Evolutionary conservation across 2,797 vertebrate species (phyloP), one percentile per base, ranked within the genome.

Genomic region (Ctenochaetus hawaiiensis): DNA sequence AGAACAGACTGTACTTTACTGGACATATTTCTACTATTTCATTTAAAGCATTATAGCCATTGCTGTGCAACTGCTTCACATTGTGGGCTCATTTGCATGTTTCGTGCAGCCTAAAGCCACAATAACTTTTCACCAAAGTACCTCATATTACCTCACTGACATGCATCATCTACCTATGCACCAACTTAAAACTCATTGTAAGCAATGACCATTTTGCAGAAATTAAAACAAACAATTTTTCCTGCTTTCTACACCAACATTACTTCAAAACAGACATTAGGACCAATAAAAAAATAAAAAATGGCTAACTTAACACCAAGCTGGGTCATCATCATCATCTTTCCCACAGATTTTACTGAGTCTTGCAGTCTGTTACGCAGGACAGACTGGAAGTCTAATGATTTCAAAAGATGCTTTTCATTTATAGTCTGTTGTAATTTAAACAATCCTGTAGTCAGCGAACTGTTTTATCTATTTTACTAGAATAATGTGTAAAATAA

Each of bases 31-130:
- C 8, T 41, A 34, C 49, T n/a, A 56, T 47, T 20, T 26, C 44
- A 52, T 26, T 48, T 73, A 67, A 60, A 47, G 16, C n/a, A 44
- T 17, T 44, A 41, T 1, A 57, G 8, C 30, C 16, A 51, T 30
- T 23, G 57, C 45, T 39, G 13, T 58, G 18, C 10, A 16, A 5
- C 0, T 59, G 54, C 16, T 57, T 52, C 20, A 9, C n/a, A 56
- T 51, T 49, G 45, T 44, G 22, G 8, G 41, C 16, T 37, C 5
- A 7, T 9, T 22, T 51, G 5, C 30, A 53, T 56, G 39, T 45
- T 22, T 77, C 51, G 23, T 53, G 14, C 63, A 47, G 14, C 65
- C 60, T 43, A 11, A 16, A 26, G 66, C 8, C 5, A 72, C n/a
- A 3, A 0, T 7, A 64, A 52, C 44, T 0, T 71, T 43, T 57